These are phyloP conservation scores for Seriola quinqueradiata DNA, from an alignment of 2,113 vertebrate genomes.

Conservation along the genomic window DNA sequence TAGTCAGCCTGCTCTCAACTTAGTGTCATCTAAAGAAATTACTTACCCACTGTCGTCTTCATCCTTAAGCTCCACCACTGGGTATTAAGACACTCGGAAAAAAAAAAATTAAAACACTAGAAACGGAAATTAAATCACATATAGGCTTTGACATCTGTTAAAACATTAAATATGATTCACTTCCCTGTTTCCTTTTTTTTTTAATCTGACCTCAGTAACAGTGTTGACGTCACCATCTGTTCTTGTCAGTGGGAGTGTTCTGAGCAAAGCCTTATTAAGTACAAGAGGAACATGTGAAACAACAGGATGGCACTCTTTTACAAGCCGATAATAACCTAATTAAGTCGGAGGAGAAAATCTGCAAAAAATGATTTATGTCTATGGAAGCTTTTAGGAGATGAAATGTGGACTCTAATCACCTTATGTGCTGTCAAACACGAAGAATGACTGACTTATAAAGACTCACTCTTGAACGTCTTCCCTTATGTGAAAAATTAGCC, in stretches of 20 bases:
- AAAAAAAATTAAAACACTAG: background rate
- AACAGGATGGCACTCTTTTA: constrained; percentile 8
- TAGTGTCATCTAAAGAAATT: background rate
- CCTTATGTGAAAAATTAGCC: background rate
- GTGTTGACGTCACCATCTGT: constrained; percentile 6
- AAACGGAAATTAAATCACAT: background rate
- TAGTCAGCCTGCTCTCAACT: background rate
- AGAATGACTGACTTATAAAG: constrained; percentile 6
- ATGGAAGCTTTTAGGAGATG: background rate
- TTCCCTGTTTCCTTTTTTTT: background rate
- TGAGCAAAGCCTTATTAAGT: background rate
- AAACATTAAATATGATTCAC: background rate
- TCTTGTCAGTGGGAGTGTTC: background rate
- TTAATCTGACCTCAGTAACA: background rate
- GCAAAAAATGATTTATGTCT: background rate
- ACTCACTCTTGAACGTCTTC: background rate
- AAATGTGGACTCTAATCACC: constrained; percentile 14
- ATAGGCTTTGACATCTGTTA: background rate
- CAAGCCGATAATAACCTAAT: constrained; percentile 53
- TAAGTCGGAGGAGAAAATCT: constrained; percentile 28
- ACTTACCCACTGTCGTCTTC: background rate
- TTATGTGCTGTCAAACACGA: background rate
- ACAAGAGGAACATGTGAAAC: constrained; percentile 4
- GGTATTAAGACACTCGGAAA: background rate
- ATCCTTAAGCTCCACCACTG: background rate